phyloP scores from a whole-genome alignment of 2,113 vertebrate genomes.

The Myrmecophaga tridactyla region DNA sequence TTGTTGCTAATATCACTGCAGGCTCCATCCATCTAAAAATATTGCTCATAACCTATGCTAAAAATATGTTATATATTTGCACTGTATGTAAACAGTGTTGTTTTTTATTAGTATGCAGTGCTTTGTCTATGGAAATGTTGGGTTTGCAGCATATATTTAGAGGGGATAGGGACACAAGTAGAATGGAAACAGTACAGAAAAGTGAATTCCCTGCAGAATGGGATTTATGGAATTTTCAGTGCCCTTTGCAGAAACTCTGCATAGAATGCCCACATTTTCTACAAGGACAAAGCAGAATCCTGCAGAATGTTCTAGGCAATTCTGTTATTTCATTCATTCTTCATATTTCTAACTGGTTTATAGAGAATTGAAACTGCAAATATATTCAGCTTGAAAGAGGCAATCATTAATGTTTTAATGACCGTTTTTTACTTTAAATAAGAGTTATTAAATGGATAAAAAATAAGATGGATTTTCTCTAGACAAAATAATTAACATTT shows the following conservation, averaged over 20 bases:
- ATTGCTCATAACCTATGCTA: slow-evolving; percentile 76
- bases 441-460: slow-evolving; percentile 12
- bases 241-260: slow-evolving; percentile 60
- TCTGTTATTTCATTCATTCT: slow-evolving; percentile 29
- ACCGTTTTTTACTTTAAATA: slow-evolving; percentile 53
- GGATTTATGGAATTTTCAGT: slow-evolving; percentile 75
- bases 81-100: slow-evolving; percentile 71
- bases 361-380: slow-evolving; percentile 4
- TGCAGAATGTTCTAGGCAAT: slow-evolving; percentile 29
- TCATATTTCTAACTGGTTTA: slow-evolving; percentile 50
- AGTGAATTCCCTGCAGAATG: slow-evolving; percentile 61
- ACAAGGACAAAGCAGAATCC: slow-evolving; percentile 20
- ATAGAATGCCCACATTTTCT: slow-evolving; percentile 46
- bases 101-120: slow-evolving; percentile 75
- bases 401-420: slow-evolving; percentile 47
- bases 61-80: slow-evolving; percentile 77
- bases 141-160: slow-evolving; percentile 70
- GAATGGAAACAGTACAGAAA: slow-evolving; percentile 50
- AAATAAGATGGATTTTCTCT: slow-evolving; percentile 19
- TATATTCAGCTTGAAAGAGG: slow-evolving; percentile 37
- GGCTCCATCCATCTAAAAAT: slow-evolving; percentile 78
- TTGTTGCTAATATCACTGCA: slow-evolving; percentile 77
- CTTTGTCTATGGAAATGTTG: slow-evolving; percentile 72
- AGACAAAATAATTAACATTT: neutral
- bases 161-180: slow-evolving; percentile 1